These are phyloP conservation scores for Phymastichus coffea DNA, from an alignment of 1,140 invertebrate genomes.

Conservation along the genomic window DNA sequence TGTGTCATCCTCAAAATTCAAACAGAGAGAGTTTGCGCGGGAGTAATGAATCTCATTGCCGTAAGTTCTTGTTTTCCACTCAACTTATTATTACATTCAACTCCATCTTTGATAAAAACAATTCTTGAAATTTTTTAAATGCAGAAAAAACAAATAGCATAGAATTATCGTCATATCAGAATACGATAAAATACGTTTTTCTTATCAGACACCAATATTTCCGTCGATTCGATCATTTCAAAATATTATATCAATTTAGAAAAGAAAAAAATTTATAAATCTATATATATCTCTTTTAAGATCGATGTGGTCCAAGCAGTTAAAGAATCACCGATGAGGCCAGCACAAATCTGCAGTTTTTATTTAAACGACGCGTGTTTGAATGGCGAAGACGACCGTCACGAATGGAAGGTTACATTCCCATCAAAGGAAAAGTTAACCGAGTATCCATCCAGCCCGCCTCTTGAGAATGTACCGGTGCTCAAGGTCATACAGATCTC, in stretches of 20 bases:
- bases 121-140: no score
- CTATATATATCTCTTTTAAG: constrained; percentile 61
- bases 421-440: constrained; percentile 81
- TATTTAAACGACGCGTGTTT: constrained; percentile 88
- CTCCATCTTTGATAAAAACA: no score
- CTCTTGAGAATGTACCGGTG: constrained; percentile 71
- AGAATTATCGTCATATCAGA: no score
- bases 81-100: no score
- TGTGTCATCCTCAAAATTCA: constrained; percentile 83
- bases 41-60: constrained; percentile 80
- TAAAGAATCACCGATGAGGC: constrained; percentile 71
- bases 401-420: constrained; percentile 86
- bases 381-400: constrained; percentile 80
- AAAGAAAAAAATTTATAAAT: no score
- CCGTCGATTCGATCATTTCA: no score
- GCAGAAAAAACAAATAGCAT: no score
- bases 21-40: constrained; percentile 79
- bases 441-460: constrained; percentile 62
- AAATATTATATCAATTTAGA: no score
- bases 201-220: no score
- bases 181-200: no score
- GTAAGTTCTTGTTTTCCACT: constrained; percentile 59
- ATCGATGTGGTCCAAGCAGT: constrained; percentile 80
- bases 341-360: constrained; percentile 87
- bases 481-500: constrained; percentile 91